Evolutionary conservation across 2,113 vertebrate species (phyloP).

Genomic region (Microtus pennsylvanicus): DNA sequence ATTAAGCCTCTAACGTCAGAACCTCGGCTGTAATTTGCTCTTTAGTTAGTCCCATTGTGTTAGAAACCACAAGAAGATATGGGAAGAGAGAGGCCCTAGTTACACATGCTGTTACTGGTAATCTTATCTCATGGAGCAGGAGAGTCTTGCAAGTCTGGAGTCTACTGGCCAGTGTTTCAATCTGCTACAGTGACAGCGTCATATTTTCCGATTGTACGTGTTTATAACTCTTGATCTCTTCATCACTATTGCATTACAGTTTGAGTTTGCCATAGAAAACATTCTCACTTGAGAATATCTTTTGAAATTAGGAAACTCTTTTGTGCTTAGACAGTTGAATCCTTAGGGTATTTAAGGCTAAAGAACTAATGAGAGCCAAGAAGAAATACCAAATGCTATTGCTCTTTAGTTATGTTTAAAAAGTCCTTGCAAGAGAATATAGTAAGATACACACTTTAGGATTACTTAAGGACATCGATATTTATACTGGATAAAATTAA

Average conservation of each 20-base stretch:
- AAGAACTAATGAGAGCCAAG: conserved; percentile 53
- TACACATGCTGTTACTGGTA: neutral
- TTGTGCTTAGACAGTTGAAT: neutral
- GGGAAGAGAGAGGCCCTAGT: neutral
- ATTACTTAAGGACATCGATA: conserved; percentile 56
- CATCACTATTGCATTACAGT: neutral
- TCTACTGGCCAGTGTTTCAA: neutral
- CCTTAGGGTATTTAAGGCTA: conserved; percentile 32
- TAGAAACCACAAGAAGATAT: neutral
- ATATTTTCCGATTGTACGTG: neutral
- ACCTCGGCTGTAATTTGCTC: neutral
- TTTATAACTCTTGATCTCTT: conserved; percentile 38
- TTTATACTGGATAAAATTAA: conserved; percentile 69
- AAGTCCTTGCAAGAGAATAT: conserved; percentile 34
- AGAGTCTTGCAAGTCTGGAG: neutral
- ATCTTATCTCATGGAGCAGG: neutral
- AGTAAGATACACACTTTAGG: conserved; percentile 61
- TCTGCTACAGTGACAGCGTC: neutral
- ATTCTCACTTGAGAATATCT: neutral
- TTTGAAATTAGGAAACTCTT: conserved; percentile 45
- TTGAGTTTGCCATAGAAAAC: conserved; percentile 15
- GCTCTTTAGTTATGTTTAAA: conserved; percentile 45
- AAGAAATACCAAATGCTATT: conserved; percentile 32
- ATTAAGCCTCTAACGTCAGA: neutral
- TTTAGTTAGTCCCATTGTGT: neutral